Conservation (phyloP, 2,113 vertebrate genomes). For the Sardina pilchardus region DNA sequence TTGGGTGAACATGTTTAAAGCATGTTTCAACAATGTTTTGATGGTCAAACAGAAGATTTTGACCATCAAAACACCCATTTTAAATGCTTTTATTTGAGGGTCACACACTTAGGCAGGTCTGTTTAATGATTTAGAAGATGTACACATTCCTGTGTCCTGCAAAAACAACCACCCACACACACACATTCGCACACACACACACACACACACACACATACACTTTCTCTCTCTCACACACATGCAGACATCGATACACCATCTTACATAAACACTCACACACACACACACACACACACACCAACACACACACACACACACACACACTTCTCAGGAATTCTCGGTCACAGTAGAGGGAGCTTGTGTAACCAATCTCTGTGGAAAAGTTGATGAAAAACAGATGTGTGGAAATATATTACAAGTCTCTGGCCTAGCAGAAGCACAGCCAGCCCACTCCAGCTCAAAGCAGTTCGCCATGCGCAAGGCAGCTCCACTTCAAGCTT, state of each 20-base stretch:
- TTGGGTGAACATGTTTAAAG: not conserved
- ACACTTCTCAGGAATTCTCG: not conserved
- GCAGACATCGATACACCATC: no score
- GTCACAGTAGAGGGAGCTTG: not conserved
- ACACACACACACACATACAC: not conserved
- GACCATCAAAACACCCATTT: no score
- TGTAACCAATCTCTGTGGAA: not conserved
- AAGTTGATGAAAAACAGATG: conserved; percentile 50
- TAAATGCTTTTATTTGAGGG: no score
- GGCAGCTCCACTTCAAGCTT: not conserved
- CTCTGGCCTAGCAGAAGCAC: conserved; percentile 4
- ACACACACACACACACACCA: not conserved
- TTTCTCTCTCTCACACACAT: not conserved
- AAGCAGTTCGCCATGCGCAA: not conserved
- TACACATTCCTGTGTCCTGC: not conserved
- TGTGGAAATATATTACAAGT: conserved; percentile 11
- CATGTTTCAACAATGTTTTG: not conserved
- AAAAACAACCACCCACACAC: not conserved
- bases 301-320: conserved; percentile 12
- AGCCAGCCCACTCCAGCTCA: not conserved
- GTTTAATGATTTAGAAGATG: no score
- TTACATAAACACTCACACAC: no score
- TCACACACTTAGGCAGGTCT: no score
- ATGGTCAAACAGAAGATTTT: no score
- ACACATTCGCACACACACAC: not conserved